phyloP scores from a whole-genome alignment of 2,888 invertebrate species.

The Trypoxylon attenuatum region DNA sequence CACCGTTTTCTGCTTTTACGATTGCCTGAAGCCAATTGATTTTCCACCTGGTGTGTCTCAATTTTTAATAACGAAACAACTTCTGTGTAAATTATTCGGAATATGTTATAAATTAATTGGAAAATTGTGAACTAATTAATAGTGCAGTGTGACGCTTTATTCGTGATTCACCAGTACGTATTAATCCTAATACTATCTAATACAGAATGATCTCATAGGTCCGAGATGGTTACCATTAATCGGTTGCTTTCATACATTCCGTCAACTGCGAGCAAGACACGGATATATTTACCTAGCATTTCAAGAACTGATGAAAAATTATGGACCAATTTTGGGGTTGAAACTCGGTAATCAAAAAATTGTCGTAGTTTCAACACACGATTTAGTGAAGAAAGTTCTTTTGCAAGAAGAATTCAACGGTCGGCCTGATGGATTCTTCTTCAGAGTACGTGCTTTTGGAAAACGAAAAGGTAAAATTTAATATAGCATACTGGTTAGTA shows the following conservation, averaged over 20 bases:
- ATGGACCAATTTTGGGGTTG: slow-evolving; percentile 82
- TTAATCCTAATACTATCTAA: too few relatives aligned
- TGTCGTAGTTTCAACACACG: slow-evolving; percentile 79
- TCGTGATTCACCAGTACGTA: too few relatives aligned
- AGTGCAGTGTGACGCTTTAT: too few relatives aligned
- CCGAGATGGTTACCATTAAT: slow-evolving; percentile 78
- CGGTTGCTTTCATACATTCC: slow-evolving; percentile 75
- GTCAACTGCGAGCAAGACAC: slow-evolving; percentile 68
- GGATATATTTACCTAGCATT: slow-evolving; percentile 80
- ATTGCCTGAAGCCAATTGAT: slow-evolving; percentile 61
- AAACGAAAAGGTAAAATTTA: slow-evolving; percentile 78
- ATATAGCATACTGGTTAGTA: background rate
- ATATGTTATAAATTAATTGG: background rate
- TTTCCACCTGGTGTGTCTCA: slow-evolving; percentile 66
- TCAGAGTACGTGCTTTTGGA: slow-evolving; percentile 81
- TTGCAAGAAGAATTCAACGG: slow-evolving; percentile 81
- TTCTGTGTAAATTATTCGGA: background rate
- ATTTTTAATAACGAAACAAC: background rate
- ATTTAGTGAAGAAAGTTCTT: slow-evolving; percentile 79
- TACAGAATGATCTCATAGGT: slow-evolving; percentile 73
- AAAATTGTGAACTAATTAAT: background rate
- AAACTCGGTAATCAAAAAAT: slow-evolving; percentile 80
- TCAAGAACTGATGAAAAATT: slow-evolving; percentile 77
- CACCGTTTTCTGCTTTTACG: slow-evolving; percentile 45
- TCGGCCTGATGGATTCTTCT: slow-evolving; percentile 83